Base-by-base conservation (phyloP, 2,797 vertebrate species). In the Pangasius larnaudii region DNA sequence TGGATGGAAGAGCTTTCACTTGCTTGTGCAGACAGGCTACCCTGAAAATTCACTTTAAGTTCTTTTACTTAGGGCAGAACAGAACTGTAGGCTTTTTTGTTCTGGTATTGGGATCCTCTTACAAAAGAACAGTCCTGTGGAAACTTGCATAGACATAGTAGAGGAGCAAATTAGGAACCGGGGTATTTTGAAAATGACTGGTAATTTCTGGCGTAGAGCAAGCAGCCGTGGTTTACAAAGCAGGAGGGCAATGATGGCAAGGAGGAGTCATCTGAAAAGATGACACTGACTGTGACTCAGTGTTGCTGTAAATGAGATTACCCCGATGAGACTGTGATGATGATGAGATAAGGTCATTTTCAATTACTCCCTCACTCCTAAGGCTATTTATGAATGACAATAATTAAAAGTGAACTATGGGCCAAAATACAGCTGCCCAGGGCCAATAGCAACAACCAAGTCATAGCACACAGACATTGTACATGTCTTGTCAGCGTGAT, bases 1-100 rank as follows among this genome's bases (percentile, higher is more conserved):
- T 92, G 92, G 90, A 93, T 90, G 92, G 88, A 92, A 92, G 89
- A 88, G 87, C 90, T 91, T 92, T 93, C 87, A 88, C 90, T 86
- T 84, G 88, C 63, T 87, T 88, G 87, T 90, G 89, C 89, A 92
- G 89, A 82, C 90, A 90, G 89, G 80, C 87, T 67, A 90, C 90
- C 88, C 91, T 93, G 92, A 27, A 80, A 80, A 93, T 91, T 82
- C 69, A 88, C 59, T 61, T 58, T 63, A 71, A 72, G 53, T 81
- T 56, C 6, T 27, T 86, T 87, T 90, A 86, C 77, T 80, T 88
- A 78, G 88, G 81, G 69, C 84, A 86, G 67, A 85, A 71, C 67
- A 53, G 16, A 82, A 65, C 22, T 49, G 53, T n/a, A 87, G 59
- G 46, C 75, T 63, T 84, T 36, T 79, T 88, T 74, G 13, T 67